Base-by-base conservation (phyloP, 1,140 invertebrate species). In the Asobara japonica region DNA sequence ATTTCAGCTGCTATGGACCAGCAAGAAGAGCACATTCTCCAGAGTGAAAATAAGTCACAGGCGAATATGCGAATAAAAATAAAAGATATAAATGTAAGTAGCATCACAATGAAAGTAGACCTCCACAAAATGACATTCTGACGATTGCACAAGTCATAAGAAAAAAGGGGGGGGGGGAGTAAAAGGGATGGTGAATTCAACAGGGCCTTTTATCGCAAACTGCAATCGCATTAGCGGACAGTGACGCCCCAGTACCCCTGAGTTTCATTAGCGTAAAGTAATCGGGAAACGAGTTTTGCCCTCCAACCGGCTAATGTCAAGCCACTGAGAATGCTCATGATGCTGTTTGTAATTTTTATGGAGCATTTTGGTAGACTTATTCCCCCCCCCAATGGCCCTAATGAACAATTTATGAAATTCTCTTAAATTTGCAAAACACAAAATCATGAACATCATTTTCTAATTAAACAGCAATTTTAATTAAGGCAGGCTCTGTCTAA, bases 261-360 rank as follows among this genome's bases (percentile, higher is more conserved):
- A 62, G 60, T 81, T 87, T 86, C 84, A 84, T 87, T 87, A 86
- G 81, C 78, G 83, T 84, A 86, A 86, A 85, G 83, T 86, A 85
- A 86, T 85, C 79, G 80, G 77, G 36, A 69, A 69, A 69, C 67
- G 51, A 69, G 67, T 69, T 69, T 61, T 69, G 60, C n/a, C 25
- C 27, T 56, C 22, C 41, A 45, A 45, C 41, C 41, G 41, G 51
- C 51, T 56, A 56, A 56, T 56, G 51, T 56, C 51, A 56, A 25
- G 51, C 18, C 51, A 25, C 22, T 18, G 18, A 56, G 51, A 56
- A 56, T 56, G 51, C 51, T 56, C 25, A 56, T 56, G 51, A 56
- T 56, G 51, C 51, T 56, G 51, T 56, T 56, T 56, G 51, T 56
- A 56, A 56, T 56, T 56, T 56, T 56, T 56, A 56, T 56, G 51